Conservation (phyloP, 1,140 invertebrate species). For the Hermatobates lingyangjiaoensis region DNA sequence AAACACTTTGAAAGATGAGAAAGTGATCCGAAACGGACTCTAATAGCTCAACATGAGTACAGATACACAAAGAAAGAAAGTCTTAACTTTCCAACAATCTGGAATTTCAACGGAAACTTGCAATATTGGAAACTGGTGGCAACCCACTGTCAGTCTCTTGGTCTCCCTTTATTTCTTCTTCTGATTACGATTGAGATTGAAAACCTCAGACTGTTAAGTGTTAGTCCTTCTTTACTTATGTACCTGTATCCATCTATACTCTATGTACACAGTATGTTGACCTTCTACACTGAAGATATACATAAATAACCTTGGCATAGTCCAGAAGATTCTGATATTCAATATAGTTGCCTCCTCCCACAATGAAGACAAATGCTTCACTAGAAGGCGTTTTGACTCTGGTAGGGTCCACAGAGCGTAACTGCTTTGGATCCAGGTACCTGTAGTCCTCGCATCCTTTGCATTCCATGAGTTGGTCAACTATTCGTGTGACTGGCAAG, state of each 20-base stretch:
- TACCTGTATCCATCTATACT: constrained; percentile 2
- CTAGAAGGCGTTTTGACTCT: constrained; percentile 39
- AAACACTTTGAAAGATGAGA: no score
- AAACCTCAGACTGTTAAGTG: neutral
- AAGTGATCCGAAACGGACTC: no score
- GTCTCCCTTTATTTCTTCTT: neutral
- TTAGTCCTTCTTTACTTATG: constrained; percentile 7
- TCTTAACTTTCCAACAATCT: no score
- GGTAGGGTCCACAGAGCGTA: constrained; percentile 43
- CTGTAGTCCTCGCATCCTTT: constrained; percentile 69
- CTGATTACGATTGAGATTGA: neutral
- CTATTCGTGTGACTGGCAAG: constrained; percentile 76
- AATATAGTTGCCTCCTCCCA: constrained; percentile 97
- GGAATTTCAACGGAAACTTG: no score
- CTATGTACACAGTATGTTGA: neutral
- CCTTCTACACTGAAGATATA: neutral
- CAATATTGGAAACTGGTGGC: no score
- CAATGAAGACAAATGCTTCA: constrained; percentile 88
- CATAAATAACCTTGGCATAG: constrained; percentile 54
- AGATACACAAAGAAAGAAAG: no score
- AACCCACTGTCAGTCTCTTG: no score
- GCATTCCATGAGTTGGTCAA: constrained; percentile 76
- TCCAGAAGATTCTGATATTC: constrained; percentile 97
- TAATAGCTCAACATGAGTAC: no score
- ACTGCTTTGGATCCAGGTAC: constrained; percentile 82